Evolutionary conservation across 1,140 invertebrate genomes (phyloP).

Genomic region (Sinella curviseta): DNA sequence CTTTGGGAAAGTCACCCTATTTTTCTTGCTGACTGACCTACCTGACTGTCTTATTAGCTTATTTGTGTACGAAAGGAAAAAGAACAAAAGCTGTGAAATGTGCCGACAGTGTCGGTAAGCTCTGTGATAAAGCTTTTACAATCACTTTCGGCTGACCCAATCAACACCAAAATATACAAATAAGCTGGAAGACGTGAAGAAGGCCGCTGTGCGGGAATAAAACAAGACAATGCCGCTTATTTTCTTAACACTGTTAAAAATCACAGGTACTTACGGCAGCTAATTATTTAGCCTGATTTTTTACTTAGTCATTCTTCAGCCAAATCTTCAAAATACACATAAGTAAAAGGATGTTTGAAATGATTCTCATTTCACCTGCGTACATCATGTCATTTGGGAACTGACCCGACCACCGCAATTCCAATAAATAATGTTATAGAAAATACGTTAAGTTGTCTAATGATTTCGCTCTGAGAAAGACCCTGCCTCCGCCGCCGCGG

Average conservation of each 20-base stretch:
- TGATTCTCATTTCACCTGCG: too few species aligned
- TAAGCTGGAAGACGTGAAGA: neutral
- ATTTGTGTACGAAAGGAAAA: neutral
- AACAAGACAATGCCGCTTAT: neutral
- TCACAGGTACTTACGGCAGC: neutral
- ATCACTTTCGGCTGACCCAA: slow-evolving; percentile 12
- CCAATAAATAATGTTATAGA: too few species aligned
- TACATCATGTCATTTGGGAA: too few species aligned
- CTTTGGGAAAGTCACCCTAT: neutral
- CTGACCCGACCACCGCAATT: too few species aligned
- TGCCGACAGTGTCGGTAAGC: slow-evolving; percentile 5
- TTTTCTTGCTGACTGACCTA: neutral
- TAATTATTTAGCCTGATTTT: slow-evolving; percentile 9
- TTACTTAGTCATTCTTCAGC: neutral
- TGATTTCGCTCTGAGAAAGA: too few species aligned
- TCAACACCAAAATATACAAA: slow-evolving; percentile 19
- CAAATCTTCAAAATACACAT: too few species aligned
- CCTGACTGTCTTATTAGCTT: slow-evolving; percentile 11
- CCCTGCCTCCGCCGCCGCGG: too few species aligned
- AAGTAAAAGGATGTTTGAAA: too few species aligned
- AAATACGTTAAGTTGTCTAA: too few species aligned
- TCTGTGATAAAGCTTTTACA: slow-evolving; percentile 9
- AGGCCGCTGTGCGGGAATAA: neutral
- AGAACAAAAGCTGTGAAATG: slow-evolving; percentile 4
- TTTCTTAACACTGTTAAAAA: neutral